Base-by-base conservation (phyloP, 37 sponge, comb jelly and placozoan genomes). In the Eunapius fragilis region DNA sequence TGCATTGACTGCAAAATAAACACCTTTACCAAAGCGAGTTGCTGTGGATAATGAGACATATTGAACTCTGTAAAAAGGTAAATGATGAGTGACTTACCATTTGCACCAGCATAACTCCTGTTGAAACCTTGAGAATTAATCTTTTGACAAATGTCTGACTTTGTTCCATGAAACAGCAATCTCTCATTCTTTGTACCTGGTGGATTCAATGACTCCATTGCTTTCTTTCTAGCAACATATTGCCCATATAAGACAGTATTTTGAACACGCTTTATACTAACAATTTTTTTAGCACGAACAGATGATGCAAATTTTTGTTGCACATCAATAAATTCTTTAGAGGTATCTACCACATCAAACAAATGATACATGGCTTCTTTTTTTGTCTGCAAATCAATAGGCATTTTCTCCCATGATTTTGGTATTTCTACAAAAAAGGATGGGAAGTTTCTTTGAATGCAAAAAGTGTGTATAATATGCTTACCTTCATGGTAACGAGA, bases 261-360 rank as follows among this genome's bases (percentile, higher is more conserved):
- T 67, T 94, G 91, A 25, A 94, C 76, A 25, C 94, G 86, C 41
- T 94, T 41, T 25, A 94, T 94, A 17, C 75, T 88, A 10, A 80
- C 25, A 48, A 94, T 84, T 17, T 68, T 75, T 38, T 27, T 33
- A 4, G 27, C 32, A 27, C 4, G 22, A 84, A 91, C 87, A 0
- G 89, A 85, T 9, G 17, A 28, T 0, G 74, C 68, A 34, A 92
- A 92, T 0, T 80, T 69, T 47, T 69, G 25, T 30, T 77, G 69
- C 12, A 80, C 86, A 4, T 78, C 9, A 7, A 22, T 87, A 80
- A 80, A 91, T 41, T 86, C 91, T 25, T 38, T 3, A 67, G 84
- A 79, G 33, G n/a, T 74, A 31, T 73, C 26, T 3, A 38, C 27
- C 30, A 87, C 81, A 32, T 73, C 74, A 24, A 87, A 71, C 41